phyloP scores from a whole-genome alignment of 2,888 invertebrate genomes.

The Prosapia bicincta region DNA sequence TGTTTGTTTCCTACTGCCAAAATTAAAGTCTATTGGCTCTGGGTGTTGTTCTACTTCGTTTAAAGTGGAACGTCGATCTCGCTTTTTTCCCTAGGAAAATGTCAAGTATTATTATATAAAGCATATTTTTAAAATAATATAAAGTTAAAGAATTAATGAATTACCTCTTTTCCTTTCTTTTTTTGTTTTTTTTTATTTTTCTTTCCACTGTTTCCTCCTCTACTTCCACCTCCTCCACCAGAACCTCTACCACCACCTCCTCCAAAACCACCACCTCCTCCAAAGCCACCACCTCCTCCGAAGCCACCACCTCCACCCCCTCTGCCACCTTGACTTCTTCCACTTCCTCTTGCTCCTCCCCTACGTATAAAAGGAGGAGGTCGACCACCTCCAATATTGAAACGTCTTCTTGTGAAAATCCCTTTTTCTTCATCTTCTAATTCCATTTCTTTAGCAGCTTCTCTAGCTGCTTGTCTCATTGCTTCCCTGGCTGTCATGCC shows the following conservation, averaged over 20 bases:
- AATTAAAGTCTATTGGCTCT: background rate
- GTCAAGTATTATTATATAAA: no score
- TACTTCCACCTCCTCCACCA: background rate
- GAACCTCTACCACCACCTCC: background rate
- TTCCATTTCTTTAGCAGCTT: constrained; percentile 6
- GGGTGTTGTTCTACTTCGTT: background rate
- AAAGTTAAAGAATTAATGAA: background rate
- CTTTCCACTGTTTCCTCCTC: background rate
- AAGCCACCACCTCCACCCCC: background rate
- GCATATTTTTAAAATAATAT: no score
- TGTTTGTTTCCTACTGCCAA: background rate
- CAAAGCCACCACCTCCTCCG: background rate
- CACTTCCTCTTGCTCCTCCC: background rate
- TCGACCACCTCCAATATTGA: background rate
- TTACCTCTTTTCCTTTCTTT: background rate
- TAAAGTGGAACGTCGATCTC: background rate
- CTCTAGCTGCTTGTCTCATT: constrained; percentile 10
- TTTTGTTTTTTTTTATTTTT: background rate
- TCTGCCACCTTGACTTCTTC: background rate
- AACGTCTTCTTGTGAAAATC: background rate
- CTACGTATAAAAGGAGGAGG: background rate
- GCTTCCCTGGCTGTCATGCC: constrained; percentile 19
- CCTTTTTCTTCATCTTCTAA: background rate
- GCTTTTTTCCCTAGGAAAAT: background rate
- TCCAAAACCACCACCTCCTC: background rate